A percentile compares a stretch with the other conserved stretches of the same genome.
These are phyloP conservation scores for Phthorimaea operculella DNA, from an alignment of 1,140 invertebrate species.

Conservation along the genomic window DNA sequence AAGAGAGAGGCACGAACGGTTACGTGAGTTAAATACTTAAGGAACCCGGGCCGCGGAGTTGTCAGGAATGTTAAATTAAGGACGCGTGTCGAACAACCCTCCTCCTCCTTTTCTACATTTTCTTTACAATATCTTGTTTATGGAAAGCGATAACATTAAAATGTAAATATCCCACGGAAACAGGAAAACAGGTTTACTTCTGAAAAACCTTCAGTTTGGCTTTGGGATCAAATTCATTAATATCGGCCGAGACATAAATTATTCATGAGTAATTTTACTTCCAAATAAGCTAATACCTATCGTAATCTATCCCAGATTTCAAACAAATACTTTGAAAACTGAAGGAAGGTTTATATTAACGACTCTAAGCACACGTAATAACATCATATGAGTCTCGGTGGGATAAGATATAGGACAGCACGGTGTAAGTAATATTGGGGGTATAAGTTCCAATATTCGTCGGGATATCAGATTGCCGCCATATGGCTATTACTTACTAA, in stretches of 20 bases:
- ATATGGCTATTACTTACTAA: conserved; percentile 23
- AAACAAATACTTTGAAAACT: too few relatives aligned
- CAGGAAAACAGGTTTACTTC: neutral
- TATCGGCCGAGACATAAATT: too few relatives aligned
- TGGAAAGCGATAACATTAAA: neutral
- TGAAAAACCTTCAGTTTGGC: too few relatives aligned
- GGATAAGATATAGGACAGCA: neutral
- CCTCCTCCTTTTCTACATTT: neutral
- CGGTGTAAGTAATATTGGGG: neutral
- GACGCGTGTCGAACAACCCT: neutral
- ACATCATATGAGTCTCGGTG: neutral
- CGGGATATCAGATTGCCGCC: conserved; percentile 17
- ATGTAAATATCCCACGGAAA: neutral
- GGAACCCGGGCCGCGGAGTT: neutral
- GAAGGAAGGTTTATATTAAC: too few relatives aligned
- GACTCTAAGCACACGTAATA: neutral
- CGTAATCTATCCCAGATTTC: too few relatives aligned
- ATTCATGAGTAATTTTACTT: too few relatives aligned
- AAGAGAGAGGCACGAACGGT: neutral
- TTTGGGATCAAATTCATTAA: too few relatives aligned
- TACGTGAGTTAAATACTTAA: conserved; percentile 21
- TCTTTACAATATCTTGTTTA: neutral
- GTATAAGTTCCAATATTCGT: conserved; percentile 14
- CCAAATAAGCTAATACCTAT: too few relatives aligned
- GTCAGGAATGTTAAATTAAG: conserved; percentile 1